phyloP scores from a whole-genome alignment of 2,113 vertebrate genomes.

The Carassius gibelio region DNA sequence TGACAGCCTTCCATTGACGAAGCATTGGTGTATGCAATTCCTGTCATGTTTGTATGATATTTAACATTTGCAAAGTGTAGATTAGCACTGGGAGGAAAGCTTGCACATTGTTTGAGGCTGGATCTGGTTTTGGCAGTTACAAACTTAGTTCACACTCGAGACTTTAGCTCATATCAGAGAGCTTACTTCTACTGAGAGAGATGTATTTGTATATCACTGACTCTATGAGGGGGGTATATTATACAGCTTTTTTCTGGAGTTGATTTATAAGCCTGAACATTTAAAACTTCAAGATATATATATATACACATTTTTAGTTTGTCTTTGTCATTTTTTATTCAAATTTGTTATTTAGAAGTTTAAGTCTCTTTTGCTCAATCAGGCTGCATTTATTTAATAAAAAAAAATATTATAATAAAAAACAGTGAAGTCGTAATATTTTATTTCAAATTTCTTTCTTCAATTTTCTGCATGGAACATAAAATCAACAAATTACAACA shows the following conservation, averaged over 20 bases:
- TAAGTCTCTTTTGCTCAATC: too few species aligned
- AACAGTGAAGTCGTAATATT: too few species aligned
- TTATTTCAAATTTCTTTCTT: too few species aligned
- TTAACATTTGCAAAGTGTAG: not conserved
- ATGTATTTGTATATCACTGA: not conserved
- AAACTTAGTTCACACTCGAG: not conserved
- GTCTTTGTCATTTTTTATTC: too few species aligned
- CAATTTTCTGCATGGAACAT: too few species aligned
- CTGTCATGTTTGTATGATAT: conserved; percentile 11
- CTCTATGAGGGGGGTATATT: not conserved
- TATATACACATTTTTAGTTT: too few species aligned
- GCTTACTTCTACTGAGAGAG: not conserved
- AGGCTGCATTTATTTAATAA: too few species aligned
- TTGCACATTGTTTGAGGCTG: not conserved
- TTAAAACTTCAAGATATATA: not conserved
- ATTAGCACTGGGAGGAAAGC: not conserved
- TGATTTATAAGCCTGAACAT: not conserved
- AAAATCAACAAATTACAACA: too few species aligned
- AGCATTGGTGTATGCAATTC: not conserved
- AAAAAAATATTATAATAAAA: too few species aligned
- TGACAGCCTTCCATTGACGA: conserved; percentile 15
- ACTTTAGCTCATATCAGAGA: not conserved
- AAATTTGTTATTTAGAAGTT: too few species aligned
- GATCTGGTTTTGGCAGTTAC: conserved; percentile 1
- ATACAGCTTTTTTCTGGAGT: not conserved